Evolutionary conservation across 2,888 invertebrate species (phyloP).

Genomic region (Strigamia crassipes): DNA sequence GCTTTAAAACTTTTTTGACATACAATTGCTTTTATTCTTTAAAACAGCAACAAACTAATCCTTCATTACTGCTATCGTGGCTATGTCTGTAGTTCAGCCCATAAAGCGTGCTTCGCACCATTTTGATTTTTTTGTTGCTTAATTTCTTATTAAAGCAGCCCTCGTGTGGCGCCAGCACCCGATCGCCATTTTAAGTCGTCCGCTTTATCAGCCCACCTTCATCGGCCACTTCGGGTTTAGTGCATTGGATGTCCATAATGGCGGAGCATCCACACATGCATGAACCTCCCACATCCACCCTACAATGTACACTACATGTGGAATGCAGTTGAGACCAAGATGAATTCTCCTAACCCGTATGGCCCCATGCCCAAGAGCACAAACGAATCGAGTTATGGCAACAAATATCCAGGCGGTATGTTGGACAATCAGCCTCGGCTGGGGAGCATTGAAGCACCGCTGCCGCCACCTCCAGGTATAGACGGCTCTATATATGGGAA

Average conservation of each 20-base stretch:
- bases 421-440: constrained; percentile 51
- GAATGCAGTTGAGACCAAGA: constrained; percentile 65
- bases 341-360: constrained; percentile 65
- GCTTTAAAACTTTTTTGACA: too few relatives aligned
- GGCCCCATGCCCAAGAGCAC: constrained; percentile 60
- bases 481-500: constrained; percentile 52
- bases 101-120: too few relatives aligned
- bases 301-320: constrained; percentile 74
- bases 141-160: constrained; percentile 59
- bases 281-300: constrained; percentile 57
- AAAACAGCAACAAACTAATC: too few relatives aligned
- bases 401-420: constrained; percentile 44
- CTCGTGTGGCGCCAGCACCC: constrained; percentile 69
- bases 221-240: constrained; percentile 63
- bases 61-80: too few relatives aligned
- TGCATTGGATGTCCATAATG: constrained; percentile 97
- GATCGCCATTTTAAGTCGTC: constrained; percentile 60
- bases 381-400: constrained; percentile 44
- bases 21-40: too few relatives aligned
- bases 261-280: constrained; percentile 88
- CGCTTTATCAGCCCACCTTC: constrained; percentile 52
- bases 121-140: background rate
- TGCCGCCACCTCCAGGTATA: constrained; percentile 48
- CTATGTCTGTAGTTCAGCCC: too few relatives aligned
- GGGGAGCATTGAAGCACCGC: constrained; percentile 52